Evolutionary conservation across 2,113 vertebrate genomes (phyloP), one percentile per base, ranked within the genome.

Genomic region (Xyrauchen texanus): DNA sequence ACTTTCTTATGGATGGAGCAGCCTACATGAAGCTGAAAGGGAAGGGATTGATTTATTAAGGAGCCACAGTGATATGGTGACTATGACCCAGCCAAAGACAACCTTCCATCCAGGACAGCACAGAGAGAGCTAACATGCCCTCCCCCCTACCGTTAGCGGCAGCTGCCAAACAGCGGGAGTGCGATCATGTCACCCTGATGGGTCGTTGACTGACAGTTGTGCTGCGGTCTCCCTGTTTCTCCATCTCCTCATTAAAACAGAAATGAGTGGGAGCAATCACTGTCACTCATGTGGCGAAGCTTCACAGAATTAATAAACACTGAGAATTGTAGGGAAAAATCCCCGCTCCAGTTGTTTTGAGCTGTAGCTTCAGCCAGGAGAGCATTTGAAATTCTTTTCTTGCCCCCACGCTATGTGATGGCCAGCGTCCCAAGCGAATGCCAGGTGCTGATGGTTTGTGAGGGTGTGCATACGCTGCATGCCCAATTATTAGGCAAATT

Each of bases 161-260:
- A 75, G 65, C 76, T 67, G 63, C 76, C 78, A 77, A 68, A 15
- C 63, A 21, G 76, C 52, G 65, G 66, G 65, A 82, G 69, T 76
- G 21, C 52, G 72, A 65, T 72, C 66, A 44, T 79, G 72, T 71
- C 13, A 71, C 75, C 13, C 13, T 76, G 79, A 78, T 65, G 73
- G 76, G 5, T 66, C 64, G 55, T 9, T 79, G 80, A 83, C 83
- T 83, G 83, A 83, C 84, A 83, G 77, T 76, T 83, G 76, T 81
- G 83, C 64, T 76, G 79, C 77, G 63, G 73, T 72, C 73, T 81
- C 76, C 45, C 16, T 79, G 63, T 84, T 58, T 52, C 81, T 75
- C 64, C 65, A 57, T 78, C 70, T 82, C 77, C 87, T 88, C 79
- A 81, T 88, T 86, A 88, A 87, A 86, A 85, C 70, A 80, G 82